phyloP scores from a whole-genome alignment of 2,888 invertebrate genomes.

The Aphidius colemani region DNA sequence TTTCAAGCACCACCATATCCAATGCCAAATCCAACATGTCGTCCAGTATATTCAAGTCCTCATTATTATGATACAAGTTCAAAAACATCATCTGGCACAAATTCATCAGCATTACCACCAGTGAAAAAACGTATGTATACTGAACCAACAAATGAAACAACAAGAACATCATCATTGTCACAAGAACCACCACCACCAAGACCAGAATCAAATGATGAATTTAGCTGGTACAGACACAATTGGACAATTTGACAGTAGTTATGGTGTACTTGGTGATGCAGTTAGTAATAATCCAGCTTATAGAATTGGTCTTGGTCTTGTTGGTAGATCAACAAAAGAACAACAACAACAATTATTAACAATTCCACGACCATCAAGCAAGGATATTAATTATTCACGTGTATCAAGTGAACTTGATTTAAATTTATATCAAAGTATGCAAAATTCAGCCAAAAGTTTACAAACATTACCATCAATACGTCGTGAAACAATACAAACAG shows the following conservation, averaged over 20 bases:
- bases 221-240: constrained; percentile 46
- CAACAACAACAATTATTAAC: constrained; percentile 52
- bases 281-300: constrained; percentile 53
- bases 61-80: constrained; percentile 53
- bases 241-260: constrained; percentile 52
- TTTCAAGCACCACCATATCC: constrained; percentile 54
- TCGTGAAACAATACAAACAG: not conserved
- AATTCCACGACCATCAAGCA: constrained; percentile 56
- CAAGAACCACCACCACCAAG: constrained; percentile 38
- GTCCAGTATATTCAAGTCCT: constrained; percentile 53
- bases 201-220: constrained; percentile 53
- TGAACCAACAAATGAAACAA: constrained; percentile 42
- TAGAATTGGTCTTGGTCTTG: constrained; percentile 51
- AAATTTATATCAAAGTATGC: constrained; percentile 52
- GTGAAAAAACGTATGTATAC: constrained; percentile 56
- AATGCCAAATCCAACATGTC: constrained; percentile 48
- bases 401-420: constrained; percentile 50
- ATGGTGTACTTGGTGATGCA: constrained; percentile 48
- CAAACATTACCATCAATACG: constrained; percentile 39
- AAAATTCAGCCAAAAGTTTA: constrained; percentile 46
- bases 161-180: constrained; percentile 42
- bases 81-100: constrained; percentile 35
- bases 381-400: constrained; percentile 44
- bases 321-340: constrained; percentile 49
- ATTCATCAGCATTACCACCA: constrained; percentile 45